These are phyloP conservation scores for Leucoraja ocellata DNA, from an alignment of 2,797 vertebrate genomes.

Conservation along the genomic window DNA sequence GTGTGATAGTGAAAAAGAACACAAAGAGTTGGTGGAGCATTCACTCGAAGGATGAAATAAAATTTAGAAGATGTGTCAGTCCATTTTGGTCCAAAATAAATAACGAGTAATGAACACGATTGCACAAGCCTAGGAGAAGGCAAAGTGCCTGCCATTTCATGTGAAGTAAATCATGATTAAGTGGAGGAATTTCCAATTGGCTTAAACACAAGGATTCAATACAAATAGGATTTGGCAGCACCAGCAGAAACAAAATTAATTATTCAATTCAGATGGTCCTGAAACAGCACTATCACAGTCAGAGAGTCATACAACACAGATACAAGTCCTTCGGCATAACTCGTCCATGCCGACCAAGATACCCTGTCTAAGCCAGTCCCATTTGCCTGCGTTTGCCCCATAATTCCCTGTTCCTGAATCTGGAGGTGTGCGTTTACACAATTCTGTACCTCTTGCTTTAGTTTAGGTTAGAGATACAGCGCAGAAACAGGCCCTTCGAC, in stretches of 20 bases:
- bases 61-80: background rate
- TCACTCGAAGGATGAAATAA: background rate
- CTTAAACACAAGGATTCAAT: slow-evolving; percentile 23
- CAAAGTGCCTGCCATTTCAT: background rate
- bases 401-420: too few relatives aligned
- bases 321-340: too few relatives aligned
- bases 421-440: too few relatives aligned
- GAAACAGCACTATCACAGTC: background rate
- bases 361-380: too few relatives aligned
- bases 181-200: slow-evolving; percentile 29
- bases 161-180: background rate
- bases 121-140: background rate
- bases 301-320: too few relatives aligned
- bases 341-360: too few relatives aligned
- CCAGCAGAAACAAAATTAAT: background rate
- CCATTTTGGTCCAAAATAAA: background rate
- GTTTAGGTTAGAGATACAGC: too few relatives aligned
- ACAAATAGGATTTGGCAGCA: slow-evolving; percentile 26
- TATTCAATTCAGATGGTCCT: slow-evolving; percentile 3
- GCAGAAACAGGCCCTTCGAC: too few relatives aligned
- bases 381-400: too few relatives aligned
- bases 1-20: background rate
- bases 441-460: too few relatives aligned
- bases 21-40: background rate
- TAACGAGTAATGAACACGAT: background rate